Conservation (phyloP, 2,888 invertebrate genomes). For the Lycophotia porphyrea region DNA sequence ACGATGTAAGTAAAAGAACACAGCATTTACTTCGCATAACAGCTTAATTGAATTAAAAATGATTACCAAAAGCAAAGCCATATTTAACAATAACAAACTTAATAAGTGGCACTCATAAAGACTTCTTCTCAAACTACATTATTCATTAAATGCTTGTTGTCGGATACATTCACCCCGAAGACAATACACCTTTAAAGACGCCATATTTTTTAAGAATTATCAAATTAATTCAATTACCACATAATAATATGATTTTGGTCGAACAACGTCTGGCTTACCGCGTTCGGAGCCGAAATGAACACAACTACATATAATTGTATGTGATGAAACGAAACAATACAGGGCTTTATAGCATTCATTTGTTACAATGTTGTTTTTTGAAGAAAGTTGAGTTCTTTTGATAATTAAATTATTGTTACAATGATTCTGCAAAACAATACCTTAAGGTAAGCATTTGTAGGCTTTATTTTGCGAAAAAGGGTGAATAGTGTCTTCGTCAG, state of each 20-base stretch:
- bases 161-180: conserved; percentile 51
- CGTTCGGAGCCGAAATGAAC: conserved; percentile 39
- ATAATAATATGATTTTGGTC: conserved; percentile 63
- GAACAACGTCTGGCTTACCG: conserved; percentile 33
- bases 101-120: conserved; percentile 52
- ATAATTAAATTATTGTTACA: conserved; percentile 16
- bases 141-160: conserved; percentile 55
- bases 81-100: conserved; percentile 49
- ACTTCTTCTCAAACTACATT: conserved; percentile 48
- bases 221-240: conserved; percentile 64
- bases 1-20: not conserved
- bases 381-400: not conserved
- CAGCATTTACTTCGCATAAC: not conserved
- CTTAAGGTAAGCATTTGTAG: not conserved
- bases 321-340: conserved; percentile 57
- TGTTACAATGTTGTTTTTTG: conserved; percentile 38
- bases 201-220: conserved; percentile 64
- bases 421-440: not conserved
- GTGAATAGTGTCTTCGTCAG: not conserved
- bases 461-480: not conserved
- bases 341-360: conserved; percentile 44
- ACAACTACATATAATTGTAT: conserved; percentile 59
- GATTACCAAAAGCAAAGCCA: conserved; percentile 32
- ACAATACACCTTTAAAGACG: conserved; percentile 59
- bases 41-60: conserved; percentile 28